Conservation (phyloP, 2,888 invertebrate species). For the Petrolisthes cinctipes region DNA sequence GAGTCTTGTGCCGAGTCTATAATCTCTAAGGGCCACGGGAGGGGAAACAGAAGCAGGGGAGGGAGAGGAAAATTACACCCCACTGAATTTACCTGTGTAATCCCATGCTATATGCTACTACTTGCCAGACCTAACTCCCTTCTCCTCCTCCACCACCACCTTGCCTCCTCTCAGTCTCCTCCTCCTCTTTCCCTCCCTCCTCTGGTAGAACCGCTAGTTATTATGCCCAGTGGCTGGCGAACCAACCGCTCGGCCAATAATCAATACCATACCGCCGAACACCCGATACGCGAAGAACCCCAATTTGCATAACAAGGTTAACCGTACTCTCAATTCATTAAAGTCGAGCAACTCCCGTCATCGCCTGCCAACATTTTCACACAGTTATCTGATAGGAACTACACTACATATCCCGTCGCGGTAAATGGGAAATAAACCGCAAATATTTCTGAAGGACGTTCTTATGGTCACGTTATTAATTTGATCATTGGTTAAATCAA, state of each 20-base stretch:
- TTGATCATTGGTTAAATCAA: too few species aligned
- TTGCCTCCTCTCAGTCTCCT: neutral
- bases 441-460: neutral
- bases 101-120: neutral
- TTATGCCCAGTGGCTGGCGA: too few species aligned
- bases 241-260: neutral
- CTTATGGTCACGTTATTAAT: too few species aligned
- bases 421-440: neutral
- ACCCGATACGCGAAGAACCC: neutral
- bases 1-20: too few species aligned
- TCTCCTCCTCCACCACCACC: conserved; percentile 2
- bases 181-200: neutral
- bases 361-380: too few species aligned
- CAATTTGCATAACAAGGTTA: conserved; percentile 13
- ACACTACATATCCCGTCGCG: neutral
- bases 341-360: neutral
- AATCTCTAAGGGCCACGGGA: too few species aligned
- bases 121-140: neutral
- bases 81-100: too few species aligned
- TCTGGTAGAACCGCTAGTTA: neutral
- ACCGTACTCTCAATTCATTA: neutral
- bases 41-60: neutral
- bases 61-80: neutral
- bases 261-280: conserved; percentile 1
- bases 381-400: neutral